Evolutionary conservation across 2,888 invertebrate genomes (phyloP).

Genomic region (Aphelenchoides bicaudatus): DNA sequence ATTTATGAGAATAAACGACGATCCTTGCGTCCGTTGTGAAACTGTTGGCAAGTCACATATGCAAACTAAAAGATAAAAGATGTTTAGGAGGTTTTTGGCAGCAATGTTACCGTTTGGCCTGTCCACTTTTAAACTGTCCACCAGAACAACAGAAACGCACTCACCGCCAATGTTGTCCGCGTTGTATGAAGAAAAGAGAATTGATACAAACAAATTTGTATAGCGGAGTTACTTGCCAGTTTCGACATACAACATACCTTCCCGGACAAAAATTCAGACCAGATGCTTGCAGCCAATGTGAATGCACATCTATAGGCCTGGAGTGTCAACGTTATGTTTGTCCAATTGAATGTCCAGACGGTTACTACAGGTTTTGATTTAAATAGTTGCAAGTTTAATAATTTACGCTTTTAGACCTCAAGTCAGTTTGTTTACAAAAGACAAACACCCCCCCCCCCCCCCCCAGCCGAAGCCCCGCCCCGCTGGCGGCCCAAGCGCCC

Average conservation of each 20-base stretch:
- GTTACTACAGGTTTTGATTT: no score
- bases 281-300: conserved; percentile 22
- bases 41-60: conserved; percentile 60
- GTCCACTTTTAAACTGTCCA: conserved; percentile 82
- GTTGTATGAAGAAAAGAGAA: conserved; percentile 61
- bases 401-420: no score
- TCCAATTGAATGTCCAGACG: conserved; percentile 66
- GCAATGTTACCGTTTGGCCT: conserved; percentile 76
- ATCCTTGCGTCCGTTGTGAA: conserved; percentile 18
- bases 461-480: no score
- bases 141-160: conserved; percentile 70
- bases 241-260: conserved; percentile 1
- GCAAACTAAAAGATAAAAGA: background rate
- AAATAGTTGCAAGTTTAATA: no score
- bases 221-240: background rate
- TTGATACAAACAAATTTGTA: background rate
- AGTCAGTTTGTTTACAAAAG: no score
- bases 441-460: no score
- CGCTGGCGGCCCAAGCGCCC: no score
- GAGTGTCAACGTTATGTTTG: conserved; percentile 61
- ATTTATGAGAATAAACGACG: background rate
- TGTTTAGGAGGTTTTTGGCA: conserved; percentile 70
- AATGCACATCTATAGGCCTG: conserved; percentile 13
- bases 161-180: conserved; percentile 77
- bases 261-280: conserved; percentile 13